Evolutionary conservation across 1,140 invertebrate species (phyloP).

Genomic region (Phortica variegata): DNA sequence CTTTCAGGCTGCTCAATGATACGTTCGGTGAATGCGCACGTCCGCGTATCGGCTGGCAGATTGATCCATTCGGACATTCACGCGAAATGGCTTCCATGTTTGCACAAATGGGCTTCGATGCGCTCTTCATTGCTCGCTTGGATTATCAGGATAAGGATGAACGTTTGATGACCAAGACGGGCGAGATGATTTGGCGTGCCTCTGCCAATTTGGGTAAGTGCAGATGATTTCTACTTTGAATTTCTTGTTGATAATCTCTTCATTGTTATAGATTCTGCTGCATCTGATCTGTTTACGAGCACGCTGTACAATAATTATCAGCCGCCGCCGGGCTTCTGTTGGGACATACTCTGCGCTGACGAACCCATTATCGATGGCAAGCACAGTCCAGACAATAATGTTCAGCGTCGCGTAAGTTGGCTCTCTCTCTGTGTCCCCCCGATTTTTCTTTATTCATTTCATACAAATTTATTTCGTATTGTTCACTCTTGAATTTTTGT

Average conservation of each 20-base stretch:
- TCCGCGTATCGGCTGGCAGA: conserved; percentile 87
- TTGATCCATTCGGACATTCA: conserved; percentile 92
- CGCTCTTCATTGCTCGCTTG: conserved; percentile 82
- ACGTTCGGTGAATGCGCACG: conserved; percentile 81
- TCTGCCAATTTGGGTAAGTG: conserved; percentile 33
- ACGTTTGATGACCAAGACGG: conserved; percentile 62
- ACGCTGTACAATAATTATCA: conserved; percentile 77
- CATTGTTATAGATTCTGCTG: no score
- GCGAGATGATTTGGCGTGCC: conserved; percentile 59
- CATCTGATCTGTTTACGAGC: conserved; percentile 69
- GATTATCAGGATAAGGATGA: conserved; percentile 83
- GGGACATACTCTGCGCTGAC: conserved; percentile 80
- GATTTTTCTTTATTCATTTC: background rate
- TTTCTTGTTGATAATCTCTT: background rate
- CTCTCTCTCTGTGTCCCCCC: background rate
- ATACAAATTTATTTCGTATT: no score
- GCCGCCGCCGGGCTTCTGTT: conserved; percentile 85
- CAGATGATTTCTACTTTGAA: background rate
- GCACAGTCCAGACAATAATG: conserved; percentile 72
- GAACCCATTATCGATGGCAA: conserved; percentile 78
- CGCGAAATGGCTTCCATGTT: conserved; percentile 81
- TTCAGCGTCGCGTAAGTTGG: conserved; percentile 63
- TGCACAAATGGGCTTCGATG: conserved; percentile 83
- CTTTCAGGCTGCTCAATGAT: conserved; percentile 65
- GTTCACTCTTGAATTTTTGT: background rate